Evolutionary conservation across 37 sponge, comb jelly and placozoan species (phyloP), one percentile per base, ranked within the genome.

Genomic region (Tethya wilhelma): DNA sequence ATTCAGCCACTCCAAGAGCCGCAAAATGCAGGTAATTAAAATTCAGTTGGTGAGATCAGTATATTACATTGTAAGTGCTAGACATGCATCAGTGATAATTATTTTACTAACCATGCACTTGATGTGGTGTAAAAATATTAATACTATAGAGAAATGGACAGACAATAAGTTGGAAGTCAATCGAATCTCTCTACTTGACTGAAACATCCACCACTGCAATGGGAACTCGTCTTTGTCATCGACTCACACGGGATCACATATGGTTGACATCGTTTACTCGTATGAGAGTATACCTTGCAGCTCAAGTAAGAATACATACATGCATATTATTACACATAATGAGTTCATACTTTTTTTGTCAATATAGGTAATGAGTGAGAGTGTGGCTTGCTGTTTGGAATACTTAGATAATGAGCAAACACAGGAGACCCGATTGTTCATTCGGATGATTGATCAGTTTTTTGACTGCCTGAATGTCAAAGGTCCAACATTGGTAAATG

Each of bases 211-310:
- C 76, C 34, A 11, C 22, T 1, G 59, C 60, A 53, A 59, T 40
- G 2, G 76, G 76, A 2, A 41, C 59, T 9, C 63, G 77, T 19
- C 41, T 77, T 31, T 58, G 76, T 38, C 25, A 75, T 36, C 69
- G 70, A 45, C 44, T 81, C 32, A 71, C 63, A 9, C 34, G 59
- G 12, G 8, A 80, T 26, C 81, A 80, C 32, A 19, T 56, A 4
- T 74, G 74, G 74, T 60, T 77, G 45, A 77, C 5, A 5, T 77
- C 78, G 5, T 77, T 40, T 44, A 43, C 78, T 14, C 32, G 64
- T 9, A 77, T 77, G 78, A 26, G 78, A 77, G 78, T 77, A 1
- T 6, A 62, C 38, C 64, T 77, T 17, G 78, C 78, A 45, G 63
- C 63, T 36, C 78, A 77, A 44, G 76, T 75, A 75, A 9, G 12